Evolutionary conservation across 2,113 vertebrate species (phyloP).

Genomic region (Dicaeum eximium): DNA sequence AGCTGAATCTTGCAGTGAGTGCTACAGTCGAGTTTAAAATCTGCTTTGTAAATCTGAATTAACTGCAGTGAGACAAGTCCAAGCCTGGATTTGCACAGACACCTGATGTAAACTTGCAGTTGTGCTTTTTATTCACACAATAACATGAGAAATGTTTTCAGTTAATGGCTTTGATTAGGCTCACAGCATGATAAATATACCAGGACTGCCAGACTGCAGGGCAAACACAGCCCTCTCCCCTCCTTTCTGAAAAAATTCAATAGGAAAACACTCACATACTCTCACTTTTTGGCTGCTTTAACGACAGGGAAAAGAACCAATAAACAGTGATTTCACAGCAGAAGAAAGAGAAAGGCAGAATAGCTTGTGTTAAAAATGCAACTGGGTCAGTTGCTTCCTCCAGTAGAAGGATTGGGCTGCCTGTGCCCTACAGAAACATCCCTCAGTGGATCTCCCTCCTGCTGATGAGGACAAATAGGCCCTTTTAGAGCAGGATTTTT

Average conservation of each 20-base stretch:
- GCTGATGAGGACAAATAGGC: slow-evolving; percentile 42
- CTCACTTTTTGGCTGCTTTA: background rate
- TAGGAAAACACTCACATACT: background rate
- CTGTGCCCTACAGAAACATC: slow-evolving; percentile 8
- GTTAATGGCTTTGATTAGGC: background rate
- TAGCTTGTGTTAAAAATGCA: slow-evolving; percentile 43
- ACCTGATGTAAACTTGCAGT: background rate
- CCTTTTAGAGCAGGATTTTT: slow-evolving; percentile 25
- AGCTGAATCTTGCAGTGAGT: background rate
- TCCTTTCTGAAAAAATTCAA: background rate
- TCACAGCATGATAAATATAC: background rate
- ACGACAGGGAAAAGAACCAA: background rate
- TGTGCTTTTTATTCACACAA: background rate
- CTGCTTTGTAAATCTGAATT: background rate
- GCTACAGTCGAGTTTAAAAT: background rate
- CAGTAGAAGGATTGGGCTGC: slow-evolving; percentile 18
- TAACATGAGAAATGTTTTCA: background rate
- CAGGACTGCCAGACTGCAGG: background rate
- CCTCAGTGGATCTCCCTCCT: background rate
- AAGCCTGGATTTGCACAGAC: background rate
- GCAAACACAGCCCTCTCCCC: background rate
- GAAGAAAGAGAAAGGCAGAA: background rate
- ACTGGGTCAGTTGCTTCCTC: slow-evolving; percentile 64
- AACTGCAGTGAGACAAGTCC: background rate
- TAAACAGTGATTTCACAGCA: background rate